Evolutionary conservation across 2,888 invertebrate species (phyloP).

Genomic region (Dyspetes luteomarginatus): DNA sequence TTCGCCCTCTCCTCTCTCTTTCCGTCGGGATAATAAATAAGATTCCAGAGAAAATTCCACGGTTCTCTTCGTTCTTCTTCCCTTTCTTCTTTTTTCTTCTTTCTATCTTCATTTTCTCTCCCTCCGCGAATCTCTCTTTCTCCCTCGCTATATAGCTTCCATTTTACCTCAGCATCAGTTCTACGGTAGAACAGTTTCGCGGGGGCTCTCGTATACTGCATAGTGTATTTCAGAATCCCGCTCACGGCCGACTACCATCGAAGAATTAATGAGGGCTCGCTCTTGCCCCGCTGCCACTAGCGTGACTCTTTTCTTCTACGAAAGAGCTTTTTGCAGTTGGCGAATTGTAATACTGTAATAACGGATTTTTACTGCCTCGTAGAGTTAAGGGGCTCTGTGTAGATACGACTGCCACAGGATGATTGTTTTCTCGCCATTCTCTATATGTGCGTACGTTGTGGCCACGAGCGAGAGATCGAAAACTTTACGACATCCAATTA

Average conservation of each 20-base stretch:
- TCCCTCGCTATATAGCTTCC: too few species aligned
- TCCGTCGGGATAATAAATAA: slow-evolving; percentile 80
- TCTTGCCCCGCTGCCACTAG: slow-evolving; percentile 50
- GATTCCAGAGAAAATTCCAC: slow-evolving; percentile 81
- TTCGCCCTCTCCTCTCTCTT: slow-evolving; percentile 69
- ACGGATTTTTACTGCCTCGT: slow-evolving; percentile 54
- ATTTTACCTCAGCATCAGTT: slow-evolving; percentile 14
- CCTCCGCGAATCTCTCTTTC: slow-evolving; percentile 9
- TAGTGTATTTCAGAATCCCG: slow-evolving; percentile 74
- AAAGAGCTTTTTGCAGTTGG: slow-evolving; percentile 53
- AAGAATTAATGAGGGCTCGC: slow-evolving; percentile 75
- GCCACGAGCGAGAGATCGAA: not conserved
- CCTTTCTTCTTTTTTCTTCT: slow-evolving; percentile 9
- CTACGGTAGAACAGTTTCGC: slow-evolving; percentile 34
- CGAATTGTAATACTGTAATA: slow-evolving; percentile 59
- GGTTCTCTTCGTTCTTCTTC: slow-evolving; percentile 41
- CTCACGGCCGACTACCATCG: slow-evolving; percentile 76
- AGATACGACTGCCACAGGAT: not conserved
- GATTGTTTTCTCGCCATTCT: slow-evolving; percentile 26
- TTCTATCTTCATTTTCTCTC: slow-evolving; percentile 5
- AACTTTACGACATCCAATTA: slow-evolving; percentile 45
- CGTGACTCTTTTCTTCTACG: slow-evolving; percentile 36
- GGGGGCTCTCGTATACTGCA: slow-evolving; percentile 42
- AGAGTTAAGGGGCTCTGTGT: slow-evolving; percentile 27
- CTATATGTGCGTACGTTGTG: not conserved